phyloP scores from a whole-genome alignment of 2,113 vertebrate species.

The Pluvianellus socialis region DNA sequence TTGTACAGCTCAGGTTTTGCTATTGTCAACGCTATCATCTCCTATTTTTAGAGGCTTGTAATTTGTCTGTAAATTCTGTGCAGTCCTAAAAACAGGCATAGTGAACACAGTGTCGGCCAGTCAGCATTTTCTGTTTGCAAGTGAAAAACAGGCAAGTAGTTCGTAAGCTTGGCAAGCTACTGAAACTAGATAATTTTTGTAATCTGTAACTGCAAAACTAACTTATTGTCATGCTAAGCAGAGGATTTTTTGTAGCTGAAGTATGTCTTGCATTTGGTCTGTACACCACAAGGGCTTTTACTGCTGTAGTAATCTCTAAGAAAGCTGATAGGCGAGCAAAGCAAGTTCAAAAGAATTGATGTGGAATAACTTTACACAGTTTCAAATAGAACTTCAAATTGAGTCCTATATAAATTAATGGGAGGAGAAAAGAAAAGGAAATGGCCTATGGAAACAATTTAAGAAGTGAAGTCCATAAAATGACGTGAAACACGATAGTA shows the following conservation, averaged over 20 bases:
- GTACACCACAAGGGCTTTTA: neutral
- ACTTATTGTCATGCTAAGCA: neutral
- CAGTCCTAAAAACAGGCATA: neutral
- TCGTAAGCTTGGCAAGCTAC: neutral
- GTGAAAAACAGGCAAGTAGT: neutral
- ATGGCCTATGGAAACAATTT: neutral
- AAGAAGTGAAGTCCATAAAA: neutral
- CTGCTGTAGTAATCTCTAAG: neutral
- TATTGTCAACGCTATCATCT: neutral
- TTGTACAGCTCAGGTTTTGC: neutral
- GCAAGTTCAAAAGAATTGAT: neutral
- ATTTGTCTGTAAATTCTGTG: neutral
- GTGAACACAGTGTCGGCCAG: neutral
- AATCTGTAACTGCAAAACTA: neutral
- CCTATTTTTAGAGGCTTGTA: neutral
- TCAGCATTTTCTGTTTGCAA: neutral
- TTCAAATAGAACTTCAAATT: neutral
- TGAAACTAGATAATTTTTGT: neutral
- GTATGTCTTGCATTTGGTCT: neutral
- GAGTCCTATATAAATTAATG: neutral
- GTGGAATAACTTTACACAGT: neutral
- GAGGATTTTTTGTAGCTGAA: neutral
- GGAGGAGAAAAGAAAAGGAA: neutral
- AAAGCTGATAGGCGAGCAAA: neutral
- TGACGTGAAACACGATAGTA: neutral